Base-by-base conservation (phyloP, 2,113 vertebrate genomes). In the Chelonoidis abingdonii region DNA sequence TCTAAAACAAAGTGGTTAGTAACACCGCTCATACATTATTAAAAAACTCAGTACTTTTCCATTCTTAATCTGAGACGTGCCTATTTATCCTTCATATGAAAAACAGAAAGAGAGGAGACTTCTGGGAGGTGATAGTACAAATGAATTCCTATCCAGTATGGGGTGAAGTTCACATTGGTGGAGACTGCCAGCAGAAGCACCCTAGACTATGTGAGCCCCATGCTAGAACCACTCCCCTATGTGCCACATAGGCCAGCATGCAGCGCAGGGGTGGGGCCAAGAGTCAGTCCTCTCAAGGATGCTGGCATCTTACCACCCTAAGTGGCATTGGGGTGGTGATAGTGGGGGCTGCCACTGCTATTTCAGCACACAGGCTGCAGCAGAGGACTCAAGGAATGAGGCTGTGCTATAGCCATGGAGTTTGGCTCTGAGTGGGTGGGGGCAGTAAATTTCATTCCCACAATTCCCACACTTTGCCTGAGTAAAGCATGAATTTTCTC, bases 401-500 rank as follows among this genome's bases (percentile, higher is more conserved):
- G 56, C 7, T 81, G 25, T 86, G 53, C 29, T 83, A n/a, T 38
- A 96, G 79, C 82, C 90, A 89, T 65, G 52, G 47, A 11, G 27
- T 38, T 10, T 1, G 91, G 49, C 27, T 93, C 13, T 83, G 76
- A 88, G 14, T 93, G 90, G 65, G 54, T 8, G 87, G 49, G 62
- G 72, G 56, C 81, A 92, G 5, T 75, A 14, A 17, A 35, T 86
- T 52, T 72, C 41, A 82, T 47, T 38, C 59, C 35, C 49, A 69
- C 82, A 76, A 80, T 89, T 97, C 89, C 94, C 90, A 87, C 90
- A 47, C 78, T 86, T 86, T 0, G 0, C 65, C 80, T n/a, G 29
- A 88, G 76, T 76, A 94, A 76, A 83, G 87, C 84, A 78, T 87
- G 90, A 82, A 75, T 86, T 47, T 93, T 93, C 22, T 35, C 76